phyloP scores from a whole-genome alignment of 2,888 invertebrate species.

The Acholoe squamosa region DNA sequence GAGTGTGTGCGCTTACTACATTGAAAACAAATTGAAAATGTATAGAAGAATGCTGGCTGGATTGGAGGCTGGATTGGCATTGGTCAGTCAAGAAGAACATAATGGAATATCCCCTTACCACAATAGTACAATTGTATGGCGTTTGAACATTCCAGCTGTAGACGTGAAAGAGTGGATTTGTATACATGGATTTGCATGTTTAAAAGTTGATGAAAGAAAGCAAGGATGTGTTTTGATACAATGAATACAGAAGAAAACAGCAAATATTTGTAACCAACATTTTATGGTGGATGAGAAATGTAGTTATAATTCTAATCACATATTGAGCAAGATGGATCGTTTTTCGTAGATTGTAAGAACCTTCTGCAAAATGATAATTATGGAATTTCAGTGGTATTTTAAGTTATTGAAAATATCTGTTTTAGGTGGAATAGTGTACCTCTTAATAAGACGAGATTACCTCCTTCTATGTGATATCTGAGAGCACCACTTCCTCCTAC shows the following conservation, averaged over 20 bases:
- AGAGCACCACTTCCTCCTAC: not conserved
- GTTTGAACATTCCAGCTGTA: not conserved
- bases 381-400: too few species aligned
- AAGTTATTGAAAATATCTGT: not conserved
- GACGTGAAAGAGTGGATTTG: not conserved
- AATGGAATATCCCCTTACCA: too few species aligned
- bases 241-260: not conserved
- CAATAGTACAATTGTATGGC: too few species aligned
- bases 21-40: too few species aligned
- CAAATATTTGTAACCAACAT: not conserved
- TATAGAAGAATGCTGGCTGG: too few species aligned
- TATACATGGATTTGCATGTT: not conserved
- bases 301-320: not conserved
- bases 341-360: too few species aligned
- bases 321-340: not conserved
- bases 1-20: too few species aligned
- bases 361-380: too few species aligned
- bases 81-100: too few species aligned
- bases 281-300: not conserved
- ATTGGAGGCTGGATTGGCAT: too few species aligned
- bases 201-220: not conserved
- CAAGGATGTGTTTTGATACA: slow-evolving; percentile 28
- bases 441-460: not conserved
- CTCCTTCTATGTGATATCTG: not conserved
- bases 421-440: not conserved